A percentile compares a stretch with the other conserved stretches of the same genome.
phyloP scores from a whole-genome alignment of 2,797 vertebrate species.

The Pseudopleuronectes americanus region DNA sequence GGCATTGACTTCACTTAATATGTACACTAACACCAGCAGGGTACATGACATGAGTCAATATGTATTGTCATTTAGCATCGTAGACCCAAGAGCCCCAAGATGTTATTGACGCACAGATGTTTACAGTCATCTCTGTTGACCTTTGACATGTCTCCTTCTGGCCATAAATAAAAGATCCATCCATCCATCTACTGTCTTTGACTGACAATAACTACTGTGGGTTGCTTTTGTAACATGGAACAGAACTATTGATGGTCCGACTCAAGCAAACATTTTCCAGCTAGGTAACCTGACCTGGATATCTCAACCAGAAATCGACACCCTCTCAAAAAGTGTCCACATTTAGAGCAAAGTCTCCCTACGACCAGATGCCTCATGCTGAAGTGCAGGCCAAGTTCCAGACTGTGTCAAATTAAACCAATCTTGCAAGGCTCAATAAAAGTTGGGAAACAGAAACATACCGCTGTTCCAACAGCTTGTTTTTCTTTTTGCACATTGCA shows the following conservation, averaged over 20 bases:
- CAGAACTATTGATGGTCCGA: not conserved
- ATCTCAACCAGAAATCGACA: not conserved
- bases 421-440: conserved; percentile 43
- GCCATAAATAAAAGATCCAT: conserved; percentile 30
- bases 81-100: conserved; percentile 10
- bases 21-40: not conserved
- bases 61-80: conserved; percentile 2
- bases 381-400: conserved; percentile 41
- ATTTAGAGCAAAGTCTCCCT: conserved; percentile 33
- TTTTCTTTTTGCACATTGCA: too few species aligned
- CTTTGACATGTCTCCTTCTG: conserved; percentile 18
- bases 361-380: conserved; percentile 57
- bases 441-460: conserved; percentile 38
- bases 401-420: conserved; percentile 54
- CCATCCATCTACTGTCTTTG: not conserved
- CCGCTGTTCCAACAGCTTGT: not conserved
- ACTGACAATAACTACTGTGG: not conserved
- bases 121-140: conserved; percentile 26
- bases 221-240: not conserved
- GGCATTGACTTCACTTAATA: too few species aligned
- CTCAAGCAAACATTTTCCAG: not conserved
- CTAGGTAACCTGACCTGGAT: not conserved
- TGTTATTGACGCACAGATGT: conserved; percentile 42
- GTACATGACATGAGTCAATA: conserved; percentile 15
- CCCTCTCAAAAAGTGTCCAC: not conserved